phyloP scores from a whole-genome alignment of 2,888 invertebrate genomes.

The Morinoia aosen region DNA sequence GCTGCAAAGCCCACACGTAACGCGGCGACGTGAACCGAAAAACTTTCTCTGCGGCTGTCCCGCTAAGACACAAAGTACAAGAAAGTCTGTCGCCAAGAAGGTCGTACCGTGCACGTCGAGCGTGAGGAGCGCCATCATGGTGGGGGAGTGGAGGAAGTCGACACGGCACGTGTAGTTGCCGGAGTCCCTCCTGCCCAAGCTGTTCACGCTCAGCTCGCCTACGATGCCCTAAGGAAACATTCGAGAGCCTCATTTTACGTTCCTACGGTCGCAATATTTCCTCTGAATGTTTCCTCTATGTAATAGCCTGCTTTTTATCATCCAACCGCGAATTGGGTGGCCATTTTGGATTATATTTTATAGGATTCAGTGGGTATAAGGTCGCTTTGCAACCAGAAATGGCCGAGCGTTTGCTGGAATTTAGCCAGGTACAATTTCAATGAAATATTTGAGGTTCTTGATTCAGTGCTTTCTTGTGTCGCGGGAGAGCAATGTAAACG shows the following conservation, averaged over 20 bases:
- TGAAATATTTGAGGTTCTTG: neutral
- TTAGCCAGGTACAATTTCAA: neutral
- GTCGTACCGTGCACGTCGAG: constrained; percentile 62
- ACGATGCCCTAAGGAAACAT: constrained; percentile 50
- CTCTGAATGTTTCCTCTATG: constrained; percentile 18
- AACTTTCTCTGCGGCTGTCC: too few relatives aligned
- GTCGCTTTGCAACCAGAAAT: neutral
- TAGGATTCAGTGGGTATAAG: neutral
- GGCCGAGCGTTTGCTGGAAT: neutral
- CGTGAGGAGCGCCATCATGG: constrained; percentile 65
- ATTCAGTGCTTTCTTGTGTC: neutral
- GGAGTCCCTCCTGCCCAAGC: constrained; percentile 58
- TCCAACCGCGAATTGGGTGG: neutral
- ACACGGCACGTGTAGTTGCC: constrained; percentile 67
- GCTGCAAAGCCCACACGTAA: too few relatives aligned
- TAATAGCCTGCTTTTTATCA: constrained; percentile 8
- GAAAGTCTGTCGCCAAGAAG: too few relatives aligned
- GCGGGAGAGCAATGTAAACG: neutral
- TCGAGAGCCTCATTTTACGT: constrained; percentile 26
- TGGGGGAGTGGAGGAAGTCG: constrained; percentile 63
- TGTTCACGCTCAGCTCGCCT: constrained; percentile 60
- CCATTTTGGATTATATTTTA: constrained; percentile 1
- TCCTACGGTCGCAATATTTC: constrained; percentile 25
- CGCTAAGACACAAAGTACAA: too few relatives aligned
- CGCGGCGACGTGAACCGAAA: too few relatives aligned